Percentiles rank a stretch among this genome's conserved stretches.
Evolutionary conservation across 2,797 vertebrate genomes (phyloP).

Genomic region (Otolemur crassicaudatus): DNA sequence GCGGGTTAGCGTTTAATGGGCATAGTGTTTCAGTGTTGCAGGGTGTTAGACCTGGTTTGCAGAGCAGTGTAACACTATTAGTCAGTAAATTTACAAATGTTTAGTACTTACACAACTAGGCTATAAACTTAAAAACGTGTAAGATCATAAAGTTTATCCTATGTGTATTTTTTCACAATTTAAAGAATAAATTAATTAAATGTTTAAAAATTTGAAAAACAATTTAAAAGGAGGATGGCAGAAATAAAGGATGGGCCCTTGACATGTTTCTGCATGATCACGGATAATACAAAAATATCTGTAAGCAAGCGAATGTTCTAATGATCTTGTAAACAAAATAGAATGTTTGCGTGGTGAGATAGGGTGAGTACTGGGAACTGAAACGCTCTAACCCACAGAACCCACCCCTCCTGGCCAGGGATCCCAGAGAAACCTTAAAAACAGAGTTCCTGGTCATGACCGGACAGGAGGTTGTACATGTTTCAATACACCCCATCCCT

Average conservation of each 20-base stretch:
- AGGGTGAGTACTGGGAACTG: background rate
- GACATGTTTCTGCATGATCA: background rate
- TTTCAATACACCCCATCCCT: background rate
- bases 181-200: background rate
- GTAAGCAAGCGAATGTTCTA: background rate
- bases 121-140: background rate
- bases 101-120: background rate
- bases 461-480: background rate
- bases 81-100: too few relatives aligned
- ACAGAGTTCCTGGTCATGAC: background rate
- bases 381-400: background rate
- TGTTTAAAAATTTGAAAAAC: background rate
- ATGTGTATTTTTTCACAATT: background rate
- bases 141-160: background rate
- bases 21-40: background rate
- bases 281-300: background rate
- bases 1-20: background rate
- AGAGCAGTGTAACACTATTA: background rate
- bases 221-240: background rate
- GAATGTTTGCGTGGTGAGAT: background rate
- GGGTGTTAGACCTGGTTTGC: too few relatives aligned
- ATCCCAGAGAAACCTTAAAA: background rate
- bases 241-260: background rate
- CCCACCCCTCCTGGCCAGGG: background rate
- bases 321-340: background rate